These are phyloP conservation scores for Eilema griseolum DNA, from an alignment of 2,888 invertebrate genomes.

Conservation along the genomic window DNA sequence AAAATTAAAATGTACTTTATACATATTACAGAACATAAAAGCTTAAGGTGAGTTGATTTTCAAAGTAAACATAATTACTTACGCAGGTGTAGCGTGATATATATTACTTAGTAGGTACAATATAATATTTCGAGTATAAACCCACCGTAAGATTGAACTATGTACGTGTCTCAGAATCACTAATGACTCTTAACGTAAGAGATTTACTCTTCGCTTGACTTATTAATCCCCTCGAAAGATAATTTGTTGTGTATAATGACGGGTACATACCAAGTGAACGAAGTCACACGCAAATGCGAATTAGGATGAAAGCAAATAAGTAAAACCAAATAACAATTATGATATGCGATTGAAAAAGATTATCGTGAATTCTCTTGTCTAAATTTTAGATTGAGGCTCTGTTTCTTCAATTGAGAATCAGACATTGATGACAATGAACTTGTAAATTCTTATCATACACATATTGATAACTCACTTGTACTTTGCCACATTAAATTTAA, in stretches of 20 bases:
- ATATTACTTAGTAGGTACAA: background rate
- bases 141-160: background rate
- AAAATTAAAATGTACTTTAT: background rate
- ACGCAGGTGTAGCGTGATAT: background rate
- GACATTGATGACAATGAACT: too few species aligned
- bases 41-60: background rate
- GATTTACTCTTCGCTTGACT: background rate
- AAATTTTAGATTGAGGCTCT: too few species aligned
- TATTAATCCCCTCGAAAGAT: background rate
- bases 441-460: too few species aligned
- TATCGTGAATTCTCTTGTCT: too few species aligned
- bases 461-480: too few species aligned
- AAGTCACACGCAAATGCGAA: background rate
- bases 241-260: background rate
- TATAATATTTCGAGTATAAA: background rate
- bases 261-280: background rate
- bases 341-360: too few species aligned
- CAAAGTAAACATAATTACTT: background rate
- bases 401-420: too few species aligned
- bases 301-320: background rate
- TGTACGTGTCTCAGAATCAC: background rate
- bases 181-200: background rate
- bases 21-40: background rate
- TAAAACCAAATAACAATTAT: too few species aligned
- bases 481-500: too few species aligned